phyloP scores from a whole-genome alignment of 2,113 vertebrate genomes.

The Coregonus clupeaformis region DNA sequence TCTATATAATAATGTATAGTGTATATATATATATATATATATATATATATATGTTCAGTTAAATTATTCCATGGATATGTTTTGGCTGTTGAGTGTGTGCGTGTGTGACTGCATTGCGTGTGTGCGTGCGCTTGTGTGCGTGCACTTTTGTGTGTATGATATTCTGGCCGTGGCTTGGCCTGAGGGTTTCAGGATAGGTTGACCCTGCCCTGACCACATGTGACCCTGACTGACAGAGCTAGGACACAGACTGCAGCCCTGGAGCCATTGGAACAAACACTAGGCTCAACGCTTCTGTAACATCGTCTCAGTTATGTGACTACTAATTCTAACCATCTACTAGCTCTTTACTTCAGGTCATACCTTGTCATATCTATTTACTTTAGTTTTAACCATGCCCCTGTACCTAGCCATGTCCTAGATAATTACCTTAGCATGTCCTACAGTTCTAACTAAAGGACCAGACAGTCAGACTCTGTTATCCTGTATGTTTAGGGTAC shows the following conservation, averaged over 20 bases:
- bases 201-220: constrained; percentile 45
- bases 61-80: neutral
- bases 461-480: too few species aligned
- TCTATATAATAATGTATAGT: neutral
- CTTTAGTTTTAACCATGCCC: neutral
- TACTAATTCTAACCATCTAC: neutral
- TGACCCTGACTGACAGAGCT: constrained; percentile 31
- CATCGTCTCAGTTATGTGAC: constrained; percentile 39
- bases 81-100: neutral
- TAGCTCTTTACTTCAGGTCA: neutral
- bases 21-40: neutral
- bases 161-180: constrained; percentile 37
- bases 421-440: too few species aligned
- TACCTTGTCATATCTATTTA: too few species aligned
- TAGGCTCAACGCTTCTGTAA: constrained; percentile 20
- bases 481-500: neutral
- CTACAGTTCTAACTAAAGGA: too few species aligned
- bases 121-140: constrained; percentile 27
- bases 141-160: constrained; percentile 22
- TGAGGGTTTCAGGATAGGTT: constrained; percentile 29
- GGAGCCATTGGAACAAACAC: constrained; percentile 25
- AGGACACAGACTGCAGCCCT: constrained; percentile 28
- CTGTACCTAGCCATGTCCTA: too few species aligned
- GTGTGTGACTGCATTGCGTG: constrained; percentile 1
- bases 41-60: neutral